Conservation (phyloP, 2,888 invertebrate genomes). For the Euphydryas editha region DNA sequence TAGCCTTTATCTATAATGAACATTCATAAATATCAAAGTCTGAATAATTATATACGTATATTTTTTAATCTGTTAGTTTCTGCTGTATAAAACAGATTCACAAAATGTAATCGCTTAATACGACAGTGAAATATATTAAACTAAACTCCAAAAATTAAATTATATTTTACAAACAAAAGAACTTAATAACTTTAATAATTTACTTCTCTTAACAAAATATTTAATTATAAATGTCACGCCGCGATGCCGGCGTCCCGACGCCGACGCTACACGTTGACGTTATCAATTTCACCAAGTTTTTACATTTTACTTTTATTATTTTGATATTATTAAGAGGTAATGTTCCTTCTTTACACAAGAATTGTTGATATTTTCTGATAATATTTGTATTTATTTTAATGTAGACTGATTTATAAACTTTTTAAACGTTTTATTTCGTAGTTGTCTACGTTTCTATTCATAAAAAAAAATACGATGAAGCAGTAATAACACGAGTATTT, state of each 20-base stretch:
- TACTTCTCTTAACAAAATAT: conserved; percentile 23
- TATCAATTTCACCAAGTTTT: conserved; percentile 33
- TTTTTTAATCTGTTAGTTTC: neutral
- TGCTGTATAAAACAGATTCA: neutral
- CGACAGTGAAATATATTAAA: neutral
- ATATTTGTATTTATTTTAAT: neutral
- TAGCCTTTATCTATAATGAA: too few species aligned
- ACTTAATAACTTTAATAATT: conserved; percentile 17
- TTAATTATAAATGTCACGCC: conserved; percentile 36
- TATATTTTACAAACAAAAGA: neutral
- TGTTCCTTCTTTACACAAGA: conserved; percentile 14
- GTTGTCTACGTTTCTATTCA: too few species aligned
- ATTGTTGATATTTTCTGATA: neutral
- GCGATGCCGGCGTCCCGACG: conserved; percentile 19
- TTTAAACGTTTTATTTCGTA: too few species aligned
- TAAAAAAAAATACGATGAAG: too few species aligned
- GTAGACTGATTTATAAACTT: too few species aligned
- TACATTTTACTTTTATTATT: conserved; percentile 16
- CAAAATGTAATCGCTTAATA: neutral
- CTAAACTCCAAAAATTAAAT: neutral
- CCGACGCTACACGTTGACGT: conserved; percentile 30
- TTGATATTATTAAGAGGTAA: conserved; percentile 12
- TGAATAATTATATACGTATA: too few species aligned
- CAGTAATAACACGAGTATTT: too few species aligned
- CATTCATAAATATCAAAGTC: too few species aligned